Conservation (phyloP, 30 jellyfish, hydroid and myxozoan genomes). For the Pseudorhiza aurosa region DNA sequence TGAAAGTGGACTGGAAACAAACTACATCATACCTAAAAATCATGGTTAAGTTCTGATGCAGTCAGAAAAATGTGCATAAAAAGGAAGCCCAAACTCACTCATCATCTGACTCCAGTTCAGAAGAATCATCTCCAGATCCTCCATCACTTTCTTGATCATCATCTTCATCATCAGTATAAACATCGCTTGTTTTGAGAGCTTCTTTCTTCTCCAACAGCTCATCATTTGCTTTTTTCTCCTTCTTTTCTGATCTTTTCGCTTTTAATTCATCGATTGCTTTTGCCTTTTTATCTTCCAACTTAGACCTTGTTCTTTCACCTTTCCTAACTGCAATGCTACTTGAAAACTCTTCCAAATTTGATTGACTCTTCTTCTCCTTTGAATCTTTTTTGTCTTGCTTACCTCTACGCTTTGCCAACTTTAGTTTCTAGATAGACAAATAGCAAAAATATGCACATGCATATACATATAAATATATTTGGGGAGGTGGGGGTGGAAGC, state of each 20-base stretch:
- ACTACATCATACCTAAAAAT: no score
- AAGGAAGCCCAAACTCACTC: slow-evolving; percentile 46
- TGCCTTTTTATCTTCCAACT: slow-evolving; percentile 79
- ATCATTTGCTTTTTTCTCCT: slow-evolving; percentile 74
- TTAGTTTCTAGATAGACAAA: slow-evolving; percentile 52
- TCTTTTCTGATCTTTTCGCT: slow-evolving; percentile 81
- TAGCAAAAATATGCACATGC: no score
- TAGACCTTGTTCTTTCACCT: slow-evolving; percentile 83
- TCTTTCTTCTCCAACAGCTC: slow-evolving; percentile 80
- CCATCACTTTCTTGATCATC: slow-evolving; percentile 92
- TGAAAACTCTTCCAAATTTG: slow-evolving; percentile 42
- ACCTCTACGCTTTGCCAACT: slow-evolving; percentile 58
- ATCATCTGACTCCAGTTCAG: slow-evolving; percentile 73
- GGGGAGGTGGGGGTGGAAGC: no score
- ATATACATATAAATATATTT: no score
- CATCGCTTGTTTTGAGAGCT: slow-evolving; percentile 84
- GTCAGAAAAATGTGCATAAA: neutral
- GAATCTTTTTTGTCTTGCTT: slow-evolving; percentile 49
- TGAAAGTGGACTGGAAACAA: no score
- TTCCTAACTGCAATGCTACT: slow-evolving; percentile 82
- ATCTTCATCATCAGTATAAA: slow-evolving; percentile 94
- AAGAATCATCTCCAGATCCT: slow-evolving; percentile 76
- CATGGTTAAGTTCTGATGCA: no score
- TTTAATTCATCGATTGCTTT: slow-evolving; percentile 90
- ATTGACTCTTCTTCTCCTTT: slow-evolving; percentile 27